Evolutionary conservation across 2,888 invertebrate species (phyloP).

Genomic region (Liopterus haemorrhoidalis): DNA sequence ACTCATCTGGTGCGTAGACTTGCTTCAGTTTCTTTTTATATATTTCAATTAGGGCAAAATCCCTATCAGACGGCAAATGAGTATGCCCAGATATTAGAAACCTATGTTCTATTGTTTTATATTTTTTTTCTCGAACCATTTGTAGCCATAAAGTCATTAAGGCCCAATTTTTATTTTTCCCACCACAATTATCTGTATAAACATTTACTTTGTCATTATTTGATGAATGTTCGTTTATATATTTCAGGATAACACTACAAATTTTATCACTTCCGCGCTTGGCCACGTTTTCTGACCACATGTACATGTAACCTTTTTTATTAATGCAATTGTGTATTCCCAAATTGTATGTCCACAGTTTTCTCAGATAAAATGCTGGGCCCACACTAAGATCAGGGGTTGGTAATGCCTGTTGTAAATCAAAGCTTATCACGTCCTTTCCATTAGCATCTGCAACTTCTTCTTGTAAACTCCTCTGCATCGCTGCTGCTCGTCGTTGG

Average conservation of each 20-base stretch:
- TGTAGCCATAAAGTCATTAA: conserved; percentile 13
- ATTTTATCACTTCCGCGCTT: conserved; percentile 29
- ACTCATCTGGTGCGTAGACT: conserved; percentile 11
- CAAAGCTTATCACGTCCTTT: conserved; percentile 25
- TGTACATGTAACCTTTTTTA: conserved; percentile 25
- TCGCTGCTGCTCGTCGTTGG: conserved; percentile 24
- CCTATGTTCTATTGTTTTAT: conserved; percentile 11
- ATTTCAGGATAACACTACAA: conserved; percentile 24
- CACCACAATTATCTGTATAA: conserved; percentile 9
- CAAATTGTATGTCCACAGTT: conserved; percentile 30
- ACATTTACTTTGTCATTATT: conserved; percentile 2
- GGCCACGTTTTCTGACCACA: conserved; percentile 26
- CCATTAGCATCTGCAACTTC: conserved; percentile 22
- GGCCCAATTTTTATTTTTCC: conserved; percentile 11
- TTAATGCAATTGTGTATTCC: conserved; percentile 29
- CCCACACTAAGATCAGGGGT: conserved; percentile 26
- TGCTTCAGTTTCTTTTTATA: conserved; percentile 2
- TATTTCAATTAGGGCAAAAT: conserved; percentile 14
- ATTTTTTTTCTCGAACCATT: neutral
- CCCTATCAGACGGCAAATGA: conserved; percentile 8
- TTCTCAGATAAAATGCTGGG: conserved; percentile 29
- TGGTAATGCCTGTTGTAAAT: conserved; percentile 29
- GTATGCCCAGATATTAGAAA: conserved; percentile 16
- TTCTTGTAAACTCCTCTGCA: conserved; percentile 25
- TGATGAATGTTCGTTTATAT: conserved; percentile 13